Percentiles rank a stretch among this genome's conserved stretches.
Conservation (phyloP, 1,140 invertebrate genomes). For the Aporrectodea caliginosa region DNA sequence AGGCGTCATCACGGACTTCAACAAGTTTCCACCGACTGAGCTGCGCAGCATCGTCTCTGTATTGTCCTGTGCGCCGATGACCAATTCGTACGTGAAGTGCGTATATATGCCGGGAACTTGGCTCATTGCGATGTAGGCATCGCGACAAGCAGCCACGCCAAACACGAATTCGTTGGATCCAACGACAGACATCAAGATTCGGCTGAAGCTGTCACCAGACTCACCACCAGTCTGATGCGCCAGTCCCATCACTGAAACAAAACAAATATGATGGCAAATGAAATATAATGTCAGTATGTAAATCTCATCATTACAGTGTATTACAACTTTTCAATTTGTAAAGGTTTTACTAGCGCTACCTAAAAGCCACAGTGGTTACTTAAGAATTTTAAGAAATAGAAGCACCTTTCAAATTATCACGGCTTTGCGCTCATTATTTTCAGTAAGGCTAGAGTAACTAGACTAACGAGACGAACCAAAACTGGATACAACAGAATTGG, state of each 20-base stretch:
- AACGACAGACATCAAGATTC: neutral
- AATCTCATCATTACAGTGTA: too few relatives aligned
- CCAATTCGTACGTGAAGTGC: constrained; percentile 6
- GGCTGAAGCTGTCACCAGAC: neutral
- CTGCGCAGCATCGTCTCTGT: constrained; percentile 2
- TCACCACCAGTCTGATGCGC: neutral
- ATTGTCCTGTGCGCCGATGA: neutral
- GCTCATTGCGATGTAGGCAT: neutral
- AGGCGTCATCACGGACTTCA: neutral
- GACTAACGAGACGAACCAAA: too few relatives aligned
- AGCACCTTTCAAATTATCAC: too few relatives aligned
- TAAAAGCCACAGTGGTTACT: too few relatives aligned
- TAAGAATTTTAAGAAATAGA: too few relatives aligned
- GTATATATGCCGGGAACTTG: neutral
- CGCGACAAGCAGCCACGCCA: neutral
- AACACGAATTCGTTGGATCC: neutral
- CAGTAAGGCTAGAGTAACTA: too few relatives aligned
- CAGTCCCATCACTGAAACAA: neutral
- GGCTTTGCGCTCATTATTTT: too few relatives aligned
- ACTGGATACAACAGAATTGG: too few relatives aligned
- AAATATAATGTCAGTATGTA: too few relatives aligned
- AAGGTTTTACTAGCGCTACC: too few relatives aligned
- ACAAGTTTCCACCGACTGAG: neutral
- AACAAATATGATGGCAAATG: too few relatives aligned
- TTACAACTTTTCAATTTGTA: too few relatives aligned